A percentile compares a stretch with the other conserved stretches of the same genome.
Conservation (phyloP, 2,888 invertebrate species). For the Anarsia innoxiella region DNA sequence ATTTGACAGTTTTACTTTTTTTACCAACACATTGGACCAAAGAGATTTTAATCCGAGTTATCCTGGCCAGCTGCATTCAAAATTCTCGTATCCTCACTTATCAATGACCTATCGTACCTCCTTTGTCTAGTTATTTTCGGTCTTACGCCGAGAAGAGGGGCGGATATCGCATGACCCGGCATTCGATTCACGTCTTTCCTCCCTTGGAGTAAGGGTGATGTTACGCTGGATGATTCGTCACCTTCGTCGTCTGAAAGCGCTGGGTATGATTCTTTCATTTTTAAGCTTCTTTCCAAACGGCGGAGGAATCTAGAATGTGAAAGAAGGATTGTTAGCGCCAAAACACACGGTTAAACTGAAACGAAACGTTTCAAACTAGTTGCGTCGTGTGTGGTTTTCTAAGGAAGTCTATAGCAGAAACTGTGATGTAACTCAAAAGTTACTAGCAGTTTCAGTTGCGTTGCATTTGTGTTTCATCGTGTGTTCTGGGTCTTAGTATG, state of each 20-base stretch:
- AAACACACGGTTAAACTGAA: too few relatives aligned
- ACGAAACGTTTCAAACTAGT: too few relatives aligned
- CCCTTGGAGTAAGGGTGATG: conserved; percentile 76
- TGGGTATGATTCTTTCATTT: conserved; percentile 78
- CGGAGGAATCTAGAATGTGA: conserved; percentile 77
- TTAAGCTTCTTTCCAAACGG: conserved; percentile 81
- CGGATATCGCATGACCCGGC: conserved; percentile 60
- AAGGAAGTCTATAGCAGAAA: too few relatives aligned
- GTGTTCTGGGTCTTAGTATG: too few relatives aligned
- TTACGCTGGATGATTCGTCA: conserved; percentile 78
- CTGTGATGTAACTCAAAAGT: too few relatives aligned
- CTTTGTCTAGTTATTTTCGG: conserved; percentile 65
- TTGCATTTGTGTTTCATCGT: too few relatives aligned
- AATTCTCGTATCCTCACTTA: conserved; percentile 61
- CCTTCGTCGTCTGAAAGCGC: conserved; percentile 76
- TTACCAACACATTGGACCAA: too few relatives aligned
- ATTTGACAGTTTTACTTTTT: too few relatives aligned
- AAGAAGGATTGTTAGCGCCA: conserved; percentile 1
- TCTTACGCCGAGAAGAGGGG: conserved; percentile 60
- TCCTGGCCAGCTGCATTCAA: conserved; percentile 59
- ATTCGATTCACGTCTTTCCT: conserved; percentile 50
- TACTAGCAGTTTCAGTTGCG: too few relatives aligned
- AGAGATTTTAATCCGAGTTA: conserved; percentile 58
- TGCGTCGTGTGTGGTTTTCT: too few relatives aligned
- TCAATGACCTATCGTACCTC: conserved; percentile 59